Base-by-base conservation (phyloP, 1,140 invertebrate species). In the Cephus cinctus region DNA sequence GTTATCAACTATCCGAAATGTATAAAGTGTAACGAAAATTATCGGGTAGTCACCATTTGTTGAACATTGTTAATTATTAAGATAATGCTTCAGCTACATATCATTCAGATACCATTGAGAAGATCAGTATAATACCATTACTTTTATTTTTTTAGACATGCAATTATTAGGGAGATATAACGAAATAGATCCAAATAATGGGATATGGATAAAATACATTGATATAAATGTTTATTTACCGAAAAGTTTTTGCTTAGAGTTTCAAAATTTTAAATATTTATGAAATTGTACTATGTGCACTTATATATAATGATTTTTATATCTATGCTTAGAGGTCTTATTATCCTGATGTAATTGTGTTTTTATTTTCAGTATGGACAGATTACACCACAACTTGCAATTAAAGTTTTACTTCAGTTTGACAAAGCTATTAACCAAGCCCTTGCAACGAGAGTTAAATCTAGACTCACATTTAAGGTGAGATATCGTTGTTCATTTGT, bases 401-500 rank as follows among this genome's bases (percentile, higher is more conserved):
- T 92, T 30, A 96, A 95, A 78, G 92, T 98, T 38, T 76, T 98
- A 41, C 76, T 96, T 30, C 94, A 97, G 70, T 99, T 99, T 78
- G 97, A 99, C 71, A 96, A 94, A 76, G 89, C 91, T 42, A 98
- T 99, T 50, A 99, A 98, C 71, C 88, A 86, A 65, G 94, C 95
- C 9, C 73, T 99, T 25, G 89, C 94, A n/a, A 91, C 85, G 40
- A 82, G 89, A 74, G 92, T 98, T 1, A 97, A 94, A 72, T 92
- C 92, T 31, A 83, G 93, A 64, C 81, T 98, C 43, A 92, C 89
- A 20, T 98, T 98, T 70, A 97, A 96, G 80, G 85, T 86, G 75
- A 59, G 54, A 16, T 32, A 22, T 14, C 22, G 25, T 9, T 18
- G 20, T 44, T 44, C 2, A 11, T 3, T 43, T 43, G 11, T 14